Evolutionary conservation across 2,113 vertebrate genomes (phyloP).

Genomic region (Fulica atra): DNA sequence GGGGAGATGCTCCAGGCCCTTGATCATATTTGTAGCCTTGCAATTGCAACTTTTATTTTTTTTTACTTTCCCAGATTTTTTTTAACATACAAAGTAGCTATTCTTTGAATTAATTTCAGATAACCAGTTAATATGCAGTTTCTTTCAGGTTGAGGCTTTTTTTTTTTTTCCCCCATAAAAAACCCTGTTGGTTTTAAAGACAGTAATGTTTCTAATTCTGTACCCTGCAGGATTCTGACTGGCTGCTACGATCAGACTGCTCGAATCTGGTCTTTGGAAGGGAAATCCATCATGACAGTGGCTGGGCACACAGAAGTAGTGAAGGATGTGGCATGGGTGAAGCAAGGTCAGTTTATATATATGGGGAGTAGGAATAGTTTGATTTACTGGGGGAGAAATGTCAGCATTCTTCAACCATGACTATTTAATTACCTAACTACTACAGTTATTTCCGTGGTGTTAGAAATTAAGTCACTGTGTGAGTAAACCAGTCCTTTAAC

Average conservation of each 20-base stretch:
- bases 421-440: background rate
- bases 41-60: background rate
- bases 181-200: background rate
- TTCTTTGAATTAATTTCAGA: background rate
- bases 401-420: background rate
- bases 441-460: background rate
- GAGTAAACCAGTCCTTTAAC: background rate
- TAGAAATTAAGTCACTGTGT: background rate
- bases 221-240: constrained; percentile 88
- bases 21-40: background rate
- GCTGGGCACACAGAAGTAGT: constrained; percentile 93
- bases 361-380: background rate
- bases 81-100: background rate
- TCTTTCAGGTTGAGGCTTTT: background rate
- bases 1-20: no score
- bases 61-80: background rate
- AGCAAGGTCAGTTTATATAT: constrained; percentile 82
- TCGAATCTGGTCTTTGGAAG: constrained; percentile 93
- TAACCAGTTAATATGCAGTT: background rate
- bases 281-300: constrained; percentile 87
- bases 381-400: background rate
- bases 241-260: constrained; percentile 95
- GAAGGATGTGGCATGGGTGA: constrained; percentile 95
- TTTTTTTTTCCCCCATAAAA: background rate
- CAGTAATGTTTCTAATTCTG: background rate